Evolutionary conservation across 23 tunicate species (phyloP).

Genomic region (Trididemnum clinides): DNA sequence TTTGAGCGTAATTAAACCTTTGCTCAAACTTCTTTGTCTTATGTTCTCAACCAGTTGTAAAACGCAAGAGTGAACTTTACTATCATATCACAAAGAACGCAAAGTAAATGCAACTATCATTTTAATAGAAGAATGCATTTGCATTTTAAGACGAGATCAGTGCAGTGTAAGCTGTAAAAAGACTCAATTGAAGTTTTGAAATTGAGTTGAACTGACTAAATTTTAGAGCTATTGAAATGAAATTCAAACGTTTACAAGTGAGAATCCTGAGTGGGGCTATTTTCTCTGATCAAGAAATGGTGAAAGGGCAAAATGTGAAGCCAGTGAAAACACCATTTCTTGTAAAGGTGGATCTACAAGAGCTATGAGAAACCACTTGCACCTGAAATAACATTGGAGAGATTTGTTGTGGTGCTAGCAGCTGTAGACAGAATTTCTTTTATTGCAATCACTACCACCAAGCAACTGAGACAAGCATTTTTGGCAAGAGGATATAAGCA

Average conservation of each 20-base stretch:
- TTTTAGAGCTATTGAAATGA: background rate
- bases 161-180: no score
- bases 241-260: background rate
- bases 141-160: background rate
- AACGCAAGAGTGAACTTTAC: background rate
- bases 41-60: background rate
- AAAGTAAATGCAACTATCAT: background rate
- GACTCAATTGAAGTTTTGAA: no score
- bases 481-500: slow-evolving; percentile 58
- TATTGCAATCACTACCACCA: slow-evolving; percentile 52
- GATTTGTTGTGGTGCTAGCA: no score
- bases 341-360: background rate
- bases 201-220: no score
- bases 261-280: background rate
- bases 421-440: slow-evolving; percentile 66
- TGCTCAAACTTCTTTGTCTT: no score
- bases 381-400: no score
- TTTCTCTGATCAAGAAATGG: background rate
- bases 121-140: background rate
- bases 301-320: background rate
- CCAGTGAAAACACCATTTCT: background rate
- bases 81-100: background rate
- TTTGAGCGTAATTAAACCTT: no score
- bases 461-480: slow-evolving; percentile 64
- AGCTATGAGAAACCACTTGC: background rate